phyloP scores from a whole-genome alignment of 1,140 invertebrate genomes.

The Brachionus rotundiformis region DNA sequence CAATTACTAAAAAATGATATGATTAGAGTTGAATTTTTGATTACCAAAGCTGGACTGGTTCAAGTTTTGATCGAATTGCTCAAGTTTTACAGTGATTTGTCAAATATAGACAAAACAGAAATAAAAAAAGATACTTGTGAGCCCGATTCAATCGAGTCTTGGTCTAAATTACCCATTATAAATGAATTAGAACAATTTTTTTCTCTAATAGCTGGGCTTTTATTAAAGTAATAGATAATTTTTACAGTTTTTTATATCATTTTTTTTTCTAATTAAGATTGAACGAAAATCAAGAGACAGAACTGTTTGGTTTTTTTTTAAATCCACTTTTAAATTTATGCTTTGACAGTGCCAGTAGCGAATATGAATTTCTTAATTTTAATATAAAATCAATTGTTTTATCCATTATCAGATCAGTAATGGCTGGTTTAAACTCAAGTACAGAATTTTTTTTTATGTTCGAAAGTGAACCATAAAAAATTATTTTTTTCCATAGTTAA shows the following conservation, averaged over 20 bases:
- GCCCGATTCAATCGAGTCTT: neutral
- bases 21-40: constrained; percentile 9
- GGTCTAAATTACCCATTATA: neutral
- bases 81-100: constrained; percentile 12
- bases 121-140: neutral
- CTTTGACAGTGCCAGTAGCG: constrained; percentile 42
- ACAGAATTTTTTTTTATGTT: constrained; percentile 1
- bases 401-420: constrained; percentile 16
- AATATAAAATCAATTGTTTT: constrained; percentile 42
- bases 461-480: too few species aligned
- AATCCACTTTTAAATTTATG: constrained; percentile 20
- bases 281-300: constrained; percentile 30
- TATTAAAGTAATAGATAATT: neutral
- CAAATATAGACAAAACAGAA: neutral
- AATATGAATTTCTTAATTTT: constrained; percentile 3
- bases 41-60: constrained; percentile 22
- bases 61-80: constrained; percentile 39
- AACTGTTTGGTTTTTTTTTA: constrained; percentile 12
- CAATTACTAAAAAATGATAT: neutral
- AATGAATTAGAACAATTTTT: constrained; percentile 8
- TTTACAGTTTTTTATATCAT: neutral
- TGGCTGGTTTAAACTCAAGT: constrained; percentile 44
- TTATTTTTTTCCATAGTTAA: neutral
- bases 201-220: neutral
- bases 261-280: constrained; percentile 5